Percentiles rank a stretch among this genome's conserved stretches.
phyloP scores from a whole-genome alignment of 2,797 vertebrate species.

The Artibeus jamaicensis region DNA sequence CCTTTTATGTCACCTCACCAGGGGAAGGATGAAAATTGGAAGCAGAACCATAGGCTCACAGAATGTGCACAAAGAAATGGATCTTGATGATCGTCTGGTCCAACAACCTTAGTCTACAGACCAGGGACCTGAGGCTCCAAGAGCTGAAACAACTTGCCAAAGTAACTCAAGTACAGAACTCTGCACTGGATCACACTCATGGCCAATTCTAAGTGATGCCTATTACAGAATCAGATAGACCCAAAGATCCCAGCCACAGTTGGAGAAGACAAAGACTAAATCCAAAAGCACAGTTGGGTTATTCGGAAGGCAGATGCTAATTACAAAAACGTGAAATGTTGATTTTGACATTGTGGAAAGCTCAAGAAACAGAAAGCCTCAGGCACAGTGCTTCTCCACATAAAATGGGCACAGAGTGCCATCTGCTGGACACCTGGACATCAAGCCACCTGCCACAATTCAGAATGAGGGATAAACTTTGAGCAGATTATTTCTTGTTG shows the following conservation, averaged over 20 bases:
- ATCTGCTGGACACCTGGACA: slow-evolving; percentile 43
- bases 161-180: neutral
- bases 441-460: neutral
- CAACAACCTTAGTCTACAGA: neutral
- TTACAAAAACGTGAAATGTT: neutral
- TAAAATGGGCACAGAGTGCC: slow-evolving; percentile 27
- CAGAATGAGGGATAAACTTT: neutral
- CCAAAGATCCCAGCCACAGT: neutral
- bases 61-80: neutral
- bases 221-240: neutral
- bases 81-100: neutral
- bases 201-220: neutral
- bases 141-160: neutral
- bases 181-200: neutral
- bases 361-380: neutral
- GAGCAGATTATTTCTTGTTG: neutral
- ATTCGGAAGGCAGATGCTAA: neutral
- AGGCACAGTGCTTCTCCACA: fast-evolving
- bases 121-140: neutral
- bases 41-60: neutral
- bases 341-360: neutral
- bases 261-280: neutral
- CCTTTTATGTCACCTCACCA: neutral
- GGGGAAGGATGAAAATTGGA: neutral
- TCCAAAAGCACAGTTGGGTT: neutral